A percentile compares a stretch with the other conserved stretches of the same genome.
phyloP scores from a whole-genome alignment of 2,113 vertebrate species.

The Tautogolabrus adspersus region DNA sequence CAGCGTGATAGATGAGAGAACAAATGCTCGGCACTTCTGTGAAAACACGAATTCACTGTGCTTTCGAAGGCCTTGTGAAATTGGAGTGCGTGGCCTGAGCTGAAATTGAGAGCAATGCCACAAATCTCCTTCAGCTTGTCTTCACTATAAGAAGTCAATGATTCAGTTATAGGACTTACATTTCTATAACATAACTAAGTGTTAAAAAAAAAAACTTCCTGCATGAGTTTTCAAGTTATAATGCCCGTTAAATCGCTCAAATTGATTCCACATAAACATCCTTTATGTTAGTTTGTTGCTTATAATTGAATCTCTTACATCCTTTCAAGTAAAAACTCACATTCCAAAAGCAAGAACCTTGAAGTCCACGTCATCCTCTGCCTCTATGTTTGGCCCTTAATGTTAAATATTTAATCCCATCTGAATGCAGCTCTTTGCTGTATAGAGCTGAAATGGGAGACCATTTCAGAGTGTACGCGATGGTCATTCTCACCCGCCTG shows the following conservation, averaged over 20 bases:
- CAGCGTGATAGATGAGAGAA: constrained; percentile 10
- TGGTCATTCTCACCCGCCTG: neutral
- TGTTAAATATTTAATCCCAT: constrained; percentile 18
- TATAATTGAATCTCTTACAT: neutral
- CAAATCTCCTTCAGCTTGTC: neutral
- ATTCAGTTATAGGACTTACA: too few species aligned
- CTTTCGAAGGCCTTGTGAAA: neutral
- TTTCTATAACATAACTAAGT: too few species aligned
- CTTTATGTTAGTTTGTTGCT: neutral
- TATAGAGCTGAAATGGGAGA: neutral
- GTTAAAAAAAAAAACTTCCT: too few species aligned
- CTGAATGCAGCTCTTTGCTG: neutral
- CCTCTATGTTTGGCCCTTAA: neutral
- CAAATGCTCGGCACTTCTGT: constrained; percentile 28
- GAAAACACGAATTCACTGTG: neutral
- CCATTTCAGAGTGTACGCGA: neutral
- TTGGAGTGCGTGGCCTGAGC: neutral
- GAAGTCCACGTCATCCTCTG: neutral
- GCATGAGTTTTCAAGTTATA: neutral
- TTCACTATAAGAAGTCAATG: neutral
- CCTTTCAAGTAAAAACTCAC: neutral
- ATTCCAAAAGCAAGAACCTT: neutral
- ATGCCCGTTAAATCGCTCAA: neutral
- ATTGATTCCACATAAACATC: too few species aligned
- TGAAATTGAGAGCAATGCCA: neutral